Conservation (phyloP, 2,888 invertebrate genomes). For the Tenthredo mesomela region DNA sequence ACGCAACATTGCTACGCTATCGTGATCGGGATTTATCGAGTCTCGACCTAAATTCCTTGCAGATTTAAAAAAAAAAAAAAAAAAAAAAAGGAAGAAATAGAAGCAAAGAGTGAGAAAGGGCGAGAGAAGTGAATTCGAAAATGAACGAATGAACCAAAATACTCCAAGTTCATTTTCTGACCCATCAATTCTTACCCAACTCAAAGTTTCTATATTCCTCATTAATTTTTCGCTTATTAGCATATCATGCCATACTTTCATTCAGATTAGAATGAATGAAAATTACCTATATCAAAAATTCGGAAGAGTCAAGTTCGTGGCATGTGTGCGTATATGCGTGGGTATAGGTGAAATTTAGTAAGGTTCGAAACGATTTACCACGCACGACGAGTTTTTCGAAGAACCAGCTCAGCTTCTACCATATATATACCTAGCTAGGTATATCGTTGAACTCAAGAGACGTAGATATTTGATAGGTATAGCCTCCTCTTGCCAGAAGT, state of each 20-base stretch:
- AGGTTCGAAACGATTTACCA: slow-evolving; percentile 13
- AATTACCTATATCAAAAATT: not conserved
- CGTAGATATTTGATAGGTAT: not conserved
- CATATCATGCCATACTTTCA: not conserved
- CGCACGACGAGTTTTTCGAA: not conserved
- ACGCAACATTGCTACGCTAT: slow-evolving; percentile 41
- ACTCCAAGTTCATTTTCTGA: not conserved
- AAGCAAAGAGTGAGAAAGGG: not conserved
- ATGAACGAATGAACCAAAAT: not conserved
- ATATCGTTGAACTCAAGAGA: not conserved
- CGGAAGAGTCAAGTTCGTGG: too few relatives aligned
- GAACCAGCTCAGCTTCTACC: not conserved
- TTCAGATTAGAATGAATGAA: not conserved
- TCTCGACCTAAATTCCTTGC: slow-evolving; percentile 39
- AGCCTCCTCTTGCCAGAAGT: not conserved
- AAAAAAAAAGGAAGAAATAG: not conserved
- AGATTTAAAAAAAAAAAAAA: too few relatives aligned
- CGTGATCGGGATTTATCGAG: slow-evolving; percentile 45
- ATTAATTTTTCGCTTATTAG: not conserved
- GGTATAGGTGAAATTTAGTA: not conserved
- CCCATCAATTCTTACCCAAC: not conserved
- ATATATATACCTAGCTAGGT: not conserved
- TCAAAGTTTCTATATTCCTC: not conserved
- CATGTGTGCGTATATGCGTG: not conserved
- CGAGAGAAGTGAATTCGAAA: not conserved